These are phyloP conservation scores for Caenorhabditis sp. DNA, from an alignment of 2,888 invertebrate species.

Conservation along the genomic window DNA sequence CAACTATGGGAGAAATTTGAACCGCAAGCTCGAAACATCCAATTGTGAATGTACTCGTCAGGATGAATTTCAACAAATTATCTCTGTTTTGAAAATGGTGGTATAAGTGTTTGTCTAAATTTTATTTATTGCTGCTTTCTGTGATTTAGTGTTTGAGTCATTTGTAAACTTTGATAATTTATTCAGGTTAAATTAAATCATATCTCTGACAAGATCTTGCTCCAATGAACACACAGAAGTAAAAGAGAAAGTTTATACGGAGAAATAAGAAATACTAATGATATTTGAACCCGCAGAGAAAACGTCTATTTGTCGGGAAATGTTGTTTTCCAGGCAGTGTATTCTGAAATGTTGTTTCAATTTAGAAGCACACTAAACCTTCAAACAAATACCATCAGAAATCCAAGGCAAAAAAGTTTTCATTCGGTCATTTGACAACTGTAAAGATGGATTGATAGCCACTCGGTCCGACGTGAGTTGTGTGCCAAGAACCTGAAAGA, in stretches of 20 bases:
- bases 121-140: too few relatives aligned
- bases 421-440: neutral
- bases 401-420: slow-evolving; percentile 29
- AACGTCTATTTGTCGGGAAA: slow-evolving; percentile 27
- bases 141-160: too few relatives aligned
- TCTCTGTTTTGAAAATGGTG: too few relatives aligned
- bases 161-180: too few relatives aligned
- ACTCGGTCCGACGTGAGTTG: slow-evolving; percentile 27
- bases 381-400: slow-evolving; percentile 26
- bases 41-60: slow-evolving; percentile 4
- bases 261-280: too few relatives aligned
- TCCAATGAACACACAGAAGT: too few relatives aligned
- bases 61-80: too few relatives aligned
- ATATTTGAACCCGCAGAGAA: too few relatives aligned
- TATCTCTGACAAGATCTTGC: too few relatives aligned
- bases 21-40: slow-evolving; percentile 92
- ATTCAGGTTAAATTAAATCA: too few relatives aligned
- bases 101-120: too few relatives aligned
- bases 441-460: slow-evolving; percentile 10
- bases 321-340: slow-evolving; percentile 31
- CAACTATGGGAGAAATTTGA: slow-evolving; percentile 96
- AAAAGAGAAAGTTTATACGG: too few relatives aligned
- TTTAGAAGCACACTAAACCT: neutral
- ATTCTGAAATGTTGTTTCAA: slow-evolving; percentile 41
- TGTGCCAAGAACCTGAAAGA: slow-evolving; percentile 41